Evolutionary conservation across 2,888 invertebrate genomes (phyloP).

Genomic region (Amblyteles armatorius): DNA sequence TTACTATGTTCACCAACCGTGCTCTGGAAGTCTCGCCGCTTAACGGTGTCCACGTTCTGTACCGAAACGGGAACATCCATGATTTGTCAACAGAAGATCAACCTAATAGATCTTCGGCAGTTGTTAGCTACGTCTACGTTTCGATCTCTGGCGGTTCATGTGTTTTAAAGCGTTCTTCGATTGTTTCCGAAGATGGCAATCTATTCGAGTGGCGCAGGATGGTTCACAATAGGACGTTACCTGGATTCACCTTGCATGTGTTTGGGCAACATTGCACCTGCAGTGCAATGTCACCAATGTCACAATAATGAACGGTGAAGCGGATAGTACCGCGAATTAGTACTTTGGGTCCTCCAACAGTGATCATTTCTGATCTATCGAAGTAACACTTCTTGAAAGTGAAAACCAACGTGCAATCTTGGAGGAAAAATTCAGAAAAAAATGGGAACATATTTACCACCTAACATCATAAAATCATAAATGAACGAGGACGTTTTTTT

Average conservation of each 20-base stretch:
- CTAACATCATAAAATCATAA: background rate
- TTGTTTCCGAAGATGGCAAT: background rate
- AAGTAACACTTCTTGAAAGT: background rate
- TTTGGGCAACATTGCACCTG: background rate
- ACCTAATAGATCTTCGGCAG: too few relatives aligned
- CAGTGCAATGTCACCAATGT: too few relatives aligned
- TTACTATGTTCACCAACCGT: too few relatives aligned
- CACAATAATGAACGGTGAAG: background rate
- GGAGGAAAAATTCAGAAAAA: background rate
- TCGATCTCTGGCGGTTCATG: background rate
- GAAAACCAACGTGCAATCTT: background rate
- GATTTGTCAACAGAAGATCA: too few relatives aligned
- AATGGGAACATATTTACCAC: background rate
- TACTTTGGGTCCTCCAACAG: background rate
- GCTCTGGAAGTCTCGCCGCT: too few relatives aligned
- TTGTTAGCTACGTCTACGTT: too few relatives aligned
- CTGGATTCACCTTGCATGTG: background rate
- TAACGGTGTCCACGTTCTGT: too few relatives aligned
- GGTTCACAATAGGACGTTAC: background rate
- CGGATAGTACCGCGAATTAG: background rate
- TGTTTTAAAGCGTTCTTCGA: background rate
- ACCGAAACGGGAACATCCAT: too few relatives aligned
- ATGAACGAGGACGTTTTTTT: conserved; percentile 47
- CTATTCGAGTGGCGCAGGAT: background rate
- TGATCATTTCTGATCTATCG: background rate